Evolutionary conservation across 2,113 vertebrate genomes (phyloP).

Genomic region (Ophiodon elongatus): DNA sequence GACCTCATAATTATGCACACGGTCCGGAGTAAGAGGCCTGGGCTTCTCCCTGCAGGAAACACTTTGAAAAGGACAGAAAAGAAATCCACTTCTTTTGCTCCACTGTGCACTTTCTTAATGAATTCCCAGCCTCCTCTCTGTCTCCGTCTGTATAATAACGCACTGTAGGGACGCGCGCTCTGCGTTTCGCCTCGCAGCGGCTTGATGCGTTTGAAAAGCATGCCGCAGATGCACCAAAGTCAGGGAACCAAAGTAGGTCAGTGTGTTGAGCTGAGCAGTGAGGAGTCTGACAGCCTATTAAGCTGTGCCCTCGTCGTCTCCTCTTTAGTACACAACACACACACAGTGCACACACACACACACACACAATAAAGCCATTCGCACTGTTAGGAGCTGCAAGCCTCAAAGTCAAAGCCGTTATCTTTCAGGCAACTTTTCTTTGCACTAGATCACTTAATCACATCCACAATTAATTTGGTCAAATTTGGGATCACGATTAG

Average conservation of each 20-base stretch:
- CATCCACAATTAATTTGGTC: neutral
- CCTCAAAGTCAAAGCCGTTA: slow-evolving; percentile 15
- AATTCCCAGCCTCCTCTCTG: neutral
- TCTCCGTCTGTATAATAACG: slow-evolving; percentile 6
- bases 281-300: slow-evolving; percentile 62
- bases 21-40: neutral
- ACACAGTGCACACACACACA: neutral
- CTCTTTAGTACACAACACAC: slow-evolving; percentile 28
- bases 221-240: slow-evolving; percentile 65
- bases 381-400: neutral
- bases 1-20: neutral
- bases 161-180: neutral
- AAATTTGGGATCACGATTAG: neutral
- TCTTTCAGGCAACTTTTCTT: neutral
- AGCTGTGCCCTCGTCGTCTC: slow-evolving; percentile 33
- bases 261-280: slow-evolving; percentile 73
- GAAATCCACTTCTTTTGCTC: neutral
- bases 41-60: neutral
- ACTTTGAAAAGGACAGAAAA: neutral
- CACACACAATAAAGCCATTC: neutral
- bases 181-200: slow-evolving; percentile 18
- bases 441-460: neutral
- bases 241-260: slow-evolving; percentile 73
- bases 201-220: slow-evolving; percentile 48
- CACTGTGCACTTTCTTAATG: neutral